Evolutionary conservation across 2,113 vertebrate species (phyloP).

Genomic region (Poeciliopsis occidentalis): DNA sequence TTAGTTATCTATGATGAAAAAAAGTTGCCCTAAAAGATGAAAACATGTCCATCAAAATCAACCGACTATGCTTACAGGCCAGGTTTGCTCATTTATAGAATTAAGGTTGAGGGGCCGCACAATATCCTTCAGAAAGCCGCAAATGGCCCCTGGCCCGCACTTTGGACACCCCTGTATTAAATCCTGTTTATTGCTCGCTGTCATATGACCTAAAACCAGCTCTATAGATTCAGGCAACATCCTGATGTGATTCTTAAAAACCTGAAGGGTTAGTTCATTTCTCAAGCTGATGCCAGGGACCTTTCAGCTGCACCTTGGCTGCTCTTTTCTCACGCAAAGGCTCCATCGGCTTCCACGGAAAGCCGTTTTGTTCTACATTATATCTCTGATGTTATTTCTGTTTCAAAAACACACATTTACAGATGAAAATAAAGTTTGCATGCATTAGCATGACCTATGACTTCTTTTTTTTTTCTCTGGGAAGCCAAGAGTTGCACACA

Average conservation of each 20-base stretch:
- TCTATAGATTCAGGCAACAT: background rate
- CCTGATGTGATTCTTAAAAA: slow-evolving; percentile 31
- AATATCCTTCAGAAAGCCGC: too few relatives aligned
- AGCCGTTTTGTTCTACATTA: slow-evolving; percentile 64
- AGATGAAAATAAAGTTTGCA: slow-evolving; percentile 34
- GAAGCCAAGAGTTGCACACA: slow-evolving; percentile 1
- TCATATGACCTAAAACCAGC: background rate
- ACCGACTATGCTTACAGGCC: too few relatives aligned
- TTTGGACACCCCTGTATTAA: background rate
- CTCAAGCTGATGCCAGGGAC: slow-evolving; percentile 15
- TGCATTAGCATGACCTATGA: slow-evolving; percentile 1
- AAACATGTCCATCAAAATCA: too few relatives aligned
- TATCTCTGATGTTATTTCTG: slow-evolving; percentile 40
- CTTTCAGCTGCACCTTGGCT: slow-evolving; percentile 22
- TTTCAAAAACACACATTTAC: slow-evolving; percentile 28
- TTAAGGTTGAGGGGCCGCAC: too few relatives aligned
- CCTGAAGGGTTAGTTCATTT: slow-evolving; percentile 37
- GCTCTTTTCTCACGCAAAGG: slow-evolving; percentile 56
- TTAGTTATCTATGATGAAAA: too few relatives aligned
- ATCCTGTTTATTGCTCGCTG: slow-evolving; percentile 5
- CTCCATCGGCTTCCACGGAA: slow-evolving; percentile 67
- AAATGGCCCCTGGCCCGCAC: too few relatives aligned
- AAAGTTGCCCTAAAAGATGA: too few relatives aligned
- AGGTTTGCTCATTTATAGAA: too few relatives aligned
- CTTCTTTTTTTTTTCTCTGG: slow-evolving; percentile 15